Conservation (phyloP, 1,140 invertebrate genomes). For the Brachystomella parvula region DNA sequence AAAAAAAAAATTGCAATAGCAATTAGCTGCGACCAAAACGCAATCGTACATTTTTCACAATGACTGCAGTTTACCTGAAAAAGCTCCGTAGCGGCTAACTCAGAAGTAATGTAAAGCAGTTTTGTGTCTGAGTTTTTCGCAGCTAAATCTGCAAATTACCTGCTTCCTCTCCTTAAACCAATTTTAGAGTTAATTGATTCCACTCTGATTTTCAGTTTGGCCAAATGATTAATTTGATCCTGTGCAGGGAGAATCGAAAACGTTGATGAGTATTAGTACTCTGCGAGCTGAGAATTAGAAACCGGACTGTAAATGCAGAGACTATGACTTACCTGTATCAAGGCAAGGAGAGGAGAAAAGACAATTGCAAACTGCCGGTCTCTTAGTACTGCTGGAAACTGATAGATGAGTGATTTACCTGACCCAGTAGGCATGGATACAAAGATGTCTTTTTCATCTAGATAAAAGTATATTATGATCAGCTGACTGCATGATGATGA, state of each 20-base stretch:
- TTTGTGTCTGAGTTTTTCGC: slow-evolving; percentile 60
- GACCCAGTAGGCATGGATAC: slow-evolving; percentile 65
- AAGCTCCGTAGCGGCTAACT: slow-evolving; percentile 71
- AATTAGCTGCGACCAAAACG: too few species aligned
- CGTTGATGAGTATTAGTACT: too few species aligned
- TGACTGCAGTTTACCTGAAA: slow-evolving; percentile 52
- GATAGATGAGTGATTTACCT: slow-evolving; percentile 64
- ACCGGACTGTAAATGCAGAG: too few species aligned
- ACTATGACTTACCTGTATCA: slow-evolving; percentile 56
- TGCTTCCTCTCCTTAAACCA: slow-evolving; percentile 58
- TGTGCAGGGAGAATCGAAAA: too few species aligned
- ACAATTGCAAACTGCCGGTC: slow-evolving; percentile 50
- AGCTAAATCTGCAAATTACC: slow-evolving; percentile 64
- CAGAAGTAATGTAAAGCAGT: slow-evolving; percentile 85
- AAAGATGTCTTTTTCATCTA: slow-evolving; percentile 56
- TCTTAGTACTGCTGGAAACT: slow-evolving; percentile 56
- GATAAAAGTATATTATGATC: slow-evolving; percentile 2
- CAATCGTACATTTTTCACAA: neutral
- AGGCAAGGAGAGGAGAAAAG: slow-evolving; percentile 60
- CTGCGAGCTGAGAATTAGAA: too few species aligned
- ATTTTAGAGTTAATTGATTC: slow-evolving; percentile 87
- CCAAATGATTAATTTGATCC: slow-evolving; percentile 52
- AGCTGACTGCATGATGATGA: neutral
- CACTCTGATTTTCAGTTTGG: slow-evolving; percentile 58
- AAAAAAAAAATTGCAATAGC: too few species aligned